Percentiles rank a stretch among this genome's conserved stretches.
Evolutionary conservation across 2,888 invertebrate species (phyloP).

Genomic region (Baronia brevicornis): DNA sequence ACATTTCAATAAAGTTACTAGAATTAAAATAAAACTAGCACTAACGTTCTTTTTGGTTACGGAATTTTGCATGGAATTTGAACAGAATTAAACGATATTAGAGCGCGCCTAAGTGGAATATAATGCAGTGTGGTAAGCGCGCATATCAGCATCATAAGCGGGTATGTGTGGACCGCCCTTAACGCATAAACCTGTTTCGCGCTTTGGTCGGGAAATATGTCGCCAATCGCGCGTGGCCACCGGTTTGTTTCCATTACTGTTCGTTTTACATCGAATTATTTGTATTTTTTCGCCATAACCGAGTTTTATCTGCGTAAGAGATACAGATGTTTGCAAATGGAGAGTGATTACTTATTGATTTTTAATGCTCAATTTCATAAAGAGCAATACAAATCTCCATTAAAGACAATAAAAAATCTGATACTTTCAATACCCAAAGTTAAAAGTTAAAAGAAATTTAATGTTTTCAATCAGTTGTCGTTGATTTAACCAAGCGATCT

Average conservation of each 20-base stretch:
- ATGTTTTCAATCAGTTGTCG: too few species aligned
- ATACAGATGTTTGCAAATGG: conserved; percentile 8
- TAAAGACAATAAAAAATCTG: too few species aligned
- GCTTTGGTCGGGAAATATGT: conserved; percentile 63
- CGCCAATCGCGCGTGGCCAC: conserved; percentile 58
- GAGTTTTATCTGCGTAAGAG: conserved; percentile 8
- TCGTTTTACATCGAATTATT: conserved; percentile 45
- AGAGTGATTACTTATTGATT: too few species aligned
- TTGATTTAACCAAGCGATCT: too few species aligned
- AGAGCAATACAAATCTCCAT: too few species aligned
- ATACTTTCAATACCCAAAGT: too few species aligned
- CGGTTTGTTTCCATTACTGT: conserved; percentile 46
- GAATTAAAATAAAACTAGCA: too few species aligned
- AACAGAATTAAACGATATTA: conserved; percentile 18
- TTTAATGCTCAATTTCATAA: too few species aligned
- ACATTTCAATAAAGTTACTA: conserved; percentile 6
- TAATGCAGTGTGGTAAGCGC: conserved; percentile 50
- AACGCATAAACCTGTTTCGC: conserved; percentile 58
- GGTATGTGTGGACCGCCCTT: conserved; percentile 43
- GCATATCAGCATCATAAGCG: conserved; percentile 38
- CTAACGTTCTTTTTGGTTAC: conserved; percentile 11
- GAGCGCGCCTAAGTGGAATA: conserved; percentile 44
- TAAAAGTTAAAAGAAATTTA: too few species aligned
- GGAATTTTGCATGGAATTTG: conserved; percentile 10
- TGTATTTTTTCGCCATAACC: conserved; percentile 30